Evolutionary conservation across 2,113 vertebrate genomes (phyloP).

Genomic region (Cavia aperea): DNA sequence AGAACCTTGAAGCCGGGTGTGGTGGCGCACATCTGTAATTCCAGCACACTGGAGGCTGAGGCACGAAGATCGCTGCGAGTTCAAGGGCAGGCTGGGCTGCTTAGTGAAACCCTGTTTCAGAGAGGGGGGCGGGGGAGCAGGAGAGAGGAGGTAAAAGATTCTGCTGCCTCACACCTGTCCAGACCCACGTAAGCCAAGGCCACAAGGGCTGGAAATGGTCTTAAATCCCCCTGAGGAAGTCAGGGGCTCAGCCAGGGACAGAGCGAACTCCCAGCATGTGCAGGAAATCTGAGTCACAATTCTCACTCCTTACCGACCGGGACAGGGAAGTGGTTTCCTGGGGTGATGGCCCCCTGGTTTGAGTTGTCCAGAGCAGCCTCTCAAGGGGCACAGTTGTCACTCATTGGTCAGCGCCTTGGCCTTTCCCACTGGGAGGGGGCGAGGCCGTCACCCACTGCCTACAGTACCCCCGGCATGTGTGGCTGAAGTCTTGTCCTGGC

Average conservation of each 20-base stretch:
- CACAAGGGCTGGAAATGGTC: background rate
- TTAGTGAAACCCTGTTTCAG: background rate
- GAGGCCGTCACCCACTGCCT: background rate
- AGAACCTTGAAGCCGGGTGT: background rate
- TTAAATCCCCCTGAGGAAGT: background rate
- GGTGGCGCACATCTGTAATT: background rate
- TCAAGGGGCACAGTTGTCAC: accelerated
- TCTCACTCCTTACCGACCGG: background rate
- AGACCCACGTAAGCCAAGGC: background rate
- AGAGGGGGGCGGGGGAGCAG: background rate
- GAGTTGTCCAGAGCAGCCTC: too few species aligned
- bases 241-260: background rate
- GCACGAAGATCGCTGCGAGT: background rate
- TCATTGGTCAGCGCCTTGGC: background rate
- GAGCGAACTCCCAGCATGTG: background rate
- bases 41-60: background rate
- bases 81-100: background rate
- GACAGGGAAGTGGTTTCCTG: background rate
- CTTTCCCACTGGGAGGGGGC: background rate
- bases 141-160: accelerated
- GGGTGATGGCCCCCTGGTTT: accelerated
- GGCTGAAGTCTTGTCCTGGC: background rate
- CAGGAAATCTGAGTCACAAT: background rate
- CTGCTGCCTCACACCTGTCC: accelerated
- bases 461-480: too few species aligned